Base-by-base conservation (phyloP, 2,113 vertebrate species). In the Phalacrocorax carbo region DNA sequence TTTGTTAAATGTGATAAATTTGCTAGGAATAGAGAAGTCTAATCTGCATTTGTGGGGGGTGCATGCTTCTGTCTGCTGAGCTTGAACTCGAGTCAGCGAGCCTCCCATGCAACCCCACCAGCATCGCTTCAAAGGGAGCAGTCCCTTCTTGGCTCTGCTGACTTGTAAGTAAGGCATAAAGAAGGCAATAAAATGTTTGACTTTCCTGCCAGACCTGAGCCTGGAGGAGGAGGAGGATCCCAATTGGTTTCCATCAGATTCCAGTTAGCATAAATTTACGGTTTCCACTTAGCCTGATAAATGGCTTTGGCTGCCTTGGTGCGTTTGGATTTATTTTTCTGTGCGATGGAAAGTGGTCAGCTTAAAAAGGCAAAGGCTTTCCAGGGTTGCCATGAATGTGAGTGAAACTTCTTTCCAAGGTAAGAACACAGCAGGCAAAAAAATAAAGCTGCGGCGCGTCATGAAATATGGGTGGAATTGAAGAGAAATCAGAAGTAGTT, bases 1-100 rank as follows among this genome's bases (percentile, higher is more conserved):
- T 96, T 97, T 95, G 95, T 96, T 92, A 97, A 93, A 85, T 81
- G 93, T 96, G 82, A 92, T 89, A 61, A 92, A 79, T 92, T 94
- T 88, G 61, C 40, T 88, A 25, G 51, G 60, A 83, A 75, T 22
- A 29, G 38, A 75, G 64, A 87, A 32, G 49, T 78, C 36, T 93
- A 48, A 94, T 51, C 75, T 58, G 51, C 4, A 2, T 29, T 76
- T 64, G 10, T n/a, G 27, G 68, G 11, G 36, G 30, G 69, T n/a
- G 46, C 30, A 5, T 49, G 55, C 57, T 11, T 60, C 34, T 15
- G 54, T 76, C 91, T 82, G 51, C 57, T 40, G 57, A 84, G 62
- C 32, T 70, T 73, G 72, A 84, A 42, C 81, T 81, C 27, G 15
- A 70, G 64, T 81, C 73, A 34, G 23, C 0, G 3, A 87, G 40